Base-by-base conservation (phyloP, 1,140 invertebrate genomes). In the Drosophila sturtevanti region DNA sequence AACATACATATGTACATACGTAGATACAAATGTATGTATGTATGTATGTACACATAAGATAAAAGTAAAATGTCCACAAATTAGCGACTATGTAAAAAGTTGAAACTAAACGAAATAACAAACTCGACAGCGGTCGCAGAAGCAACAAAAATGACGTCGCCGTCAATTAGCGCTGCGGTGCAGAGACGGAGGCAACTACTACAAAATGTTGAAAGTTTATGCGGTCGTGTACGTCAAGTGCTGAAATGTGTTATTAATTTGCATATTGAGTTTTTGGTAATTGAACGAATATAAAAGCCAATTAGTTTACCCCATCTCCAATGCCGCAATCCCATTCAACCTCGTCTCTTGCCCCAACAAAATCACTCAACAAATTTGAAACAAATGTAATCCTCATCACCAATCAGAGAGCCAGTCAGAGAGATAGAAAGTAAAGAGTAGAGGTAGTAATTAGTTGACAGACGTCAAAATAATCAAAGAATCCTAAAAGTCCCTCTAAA, bases 231-330 rank as follows among this genome's bases (percentile, higher is more conserved):
- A 59, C 86, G 74, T 75, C 85, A 91, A 90, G 81, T 91, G 79
- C 73, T 91, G 55, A 89, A 90, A 79, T 91, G 90, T 91, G 90
- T 91, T 71, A 91, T 91, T 80, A 91, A 91, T 90, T 90, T 91
- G 72, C 90, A 91, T 76, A 91, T 91, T 68, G 90, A 91, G 67
- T 89, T 91, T 90, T 86, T 91, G 89, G 90, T 91, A 91, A 90
- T 80, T 76, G 68, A 77, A 74, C 16, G 27, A 63, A 48, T 18
- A 48, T 18, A 48, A 48, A 48, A 48, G 41, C 41, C 41, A 48
- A 48, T 48, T 48, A 48, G 41, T 48, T 48, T 48, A 48, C 37
- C 0, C 11, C 14, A 1, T 14, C 18, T 14, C 9, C 38, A 14
- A 16, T 7, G 5, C 4, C 38, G 38, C 38, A 41, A 41, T 41